Conservation (phyloP, 2,113 vertebrate species). For the Antechinus flavipes region DNA sequence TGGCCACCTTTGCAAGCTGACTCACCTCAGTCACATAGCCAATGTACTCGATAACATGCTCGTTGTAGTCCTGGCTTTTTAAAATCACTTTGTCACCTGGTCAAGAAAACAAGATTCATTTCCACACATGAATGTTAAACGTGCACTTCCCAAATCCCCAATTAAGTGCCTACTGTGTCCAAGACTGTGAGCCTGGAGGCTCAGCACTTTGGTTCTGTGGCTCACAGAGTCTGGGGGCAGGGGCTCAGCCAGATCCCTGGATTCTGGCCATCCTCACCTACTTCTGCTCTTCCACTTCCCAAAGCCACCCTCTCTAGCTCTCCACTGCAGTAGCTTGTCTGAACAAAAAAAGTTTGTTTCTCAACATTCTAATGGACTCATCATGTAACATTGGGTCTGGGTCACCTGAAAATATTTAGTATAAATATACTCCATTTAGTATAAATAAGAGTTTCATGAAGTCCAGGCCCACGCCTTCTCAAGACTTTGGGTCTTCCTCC, state of each 20-base stretch:
- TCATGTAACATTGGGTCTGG: neutral
- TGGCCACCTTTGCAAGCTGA: neutral
- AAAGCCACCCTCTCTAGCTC: neutral
- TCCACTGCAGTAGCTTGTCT: neutral
- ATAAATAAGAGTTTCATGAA: neutral
- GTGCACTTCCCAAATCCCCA: neutral
- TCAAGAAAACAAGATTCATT: conserved; percentile 6
- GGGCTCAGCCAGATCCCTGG: too few species aligned
- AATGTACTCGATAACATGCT: conserved; percentile 86
- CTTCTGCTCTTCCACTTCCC: neutral
- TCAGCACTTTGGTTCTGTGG: too few species aligned
- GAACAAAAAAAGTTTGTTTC: neutral
- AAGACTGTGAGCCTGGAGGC: neutral
- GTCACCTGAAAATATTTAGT: neutral
- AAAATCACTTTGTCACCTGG: conserved; percentile 92
- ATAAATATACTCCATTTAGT: neutral
- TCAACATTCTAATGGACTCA: neutral
- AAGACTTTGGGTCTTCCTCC: neutral
- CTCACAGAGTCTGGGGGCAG: too few species aligned
- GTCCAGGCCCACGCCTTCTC: neutral
- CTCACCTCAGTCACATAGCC: conserved; percentile 89
- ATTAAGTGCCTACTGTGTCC: neutral
- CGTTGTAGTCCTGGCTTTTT: conserved; percentile 85
- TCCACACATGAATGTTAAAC: neutral
- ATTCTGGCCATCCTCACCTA: neutral